Evolutionary conservation across 2,888 invertebrate genomes (phyloP).

Genomic region (Drosophila ezoana): DNA sequence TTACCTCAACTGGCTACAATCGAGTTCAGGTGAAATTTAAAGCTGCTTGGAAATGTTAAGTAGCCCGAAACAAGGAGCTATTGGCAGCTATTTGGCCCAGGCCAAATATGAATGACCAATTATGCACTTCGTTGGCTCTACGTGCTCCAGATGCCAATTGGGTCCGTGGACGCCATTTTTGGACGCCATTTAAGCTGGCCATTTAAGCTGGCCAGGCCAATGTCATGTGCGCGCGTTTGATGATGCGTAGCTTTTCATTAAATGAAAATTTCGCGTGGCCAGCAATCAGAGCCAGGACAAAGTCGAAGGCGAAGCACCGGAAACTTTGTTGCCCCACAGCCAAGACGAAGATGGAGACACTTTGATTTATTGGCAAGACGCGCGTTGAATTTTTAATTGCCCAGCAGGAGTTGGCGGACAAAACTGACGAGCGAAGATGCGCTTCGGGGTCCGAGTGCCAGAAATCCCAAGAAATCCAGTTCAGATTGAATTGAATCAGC

Average conservation of each 20-base stretch:
- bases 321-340: conserved; percentile 65
- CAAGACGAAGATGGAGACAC: conserved; percentile 55
- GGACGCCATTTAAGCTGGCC: conserved; percentile 42
- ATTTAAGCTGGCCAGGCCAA: conserved; percentile 24
- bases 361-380: conserved; percentile 77
- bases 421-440: background rate
- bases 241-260: conserved; percentile 80
- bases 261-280: conserved; percentile 75
- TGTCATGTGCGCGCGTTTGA: conserved; percentile 71
- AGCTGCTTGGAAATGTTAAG: too few species aligned
- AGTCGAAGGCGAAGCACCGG: conserved; percentile 18
- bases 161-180: conserved; percentile 35
- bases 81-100: conserved; percentile 10
- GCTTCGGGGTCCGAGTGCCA: conserved; percentile 4
- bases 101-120: conserved; percentile 80
- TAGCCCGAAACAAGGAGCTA: background rate
- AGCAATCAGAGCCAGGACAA: conserved; percentile 26
- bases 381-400: conserved; percentile 74
- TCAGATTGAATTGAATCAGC: conserved; percentile 59
- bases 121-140: conserved; percentile 82
- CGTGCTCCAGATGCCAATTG: conserved; percentile 71
- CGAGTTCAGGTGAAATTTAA: too few species aligned
- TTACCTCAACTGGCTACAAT: background rate
- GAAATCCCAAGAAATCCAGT: conserved; percentile 27
- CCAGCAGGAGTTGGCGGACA: conserved; percentile 2